These are phyloP conservation scores for Rissa tridactyla DNA, from an alignment of 2,113 vertebrate species.

Conservation along the genomic window DNA sequence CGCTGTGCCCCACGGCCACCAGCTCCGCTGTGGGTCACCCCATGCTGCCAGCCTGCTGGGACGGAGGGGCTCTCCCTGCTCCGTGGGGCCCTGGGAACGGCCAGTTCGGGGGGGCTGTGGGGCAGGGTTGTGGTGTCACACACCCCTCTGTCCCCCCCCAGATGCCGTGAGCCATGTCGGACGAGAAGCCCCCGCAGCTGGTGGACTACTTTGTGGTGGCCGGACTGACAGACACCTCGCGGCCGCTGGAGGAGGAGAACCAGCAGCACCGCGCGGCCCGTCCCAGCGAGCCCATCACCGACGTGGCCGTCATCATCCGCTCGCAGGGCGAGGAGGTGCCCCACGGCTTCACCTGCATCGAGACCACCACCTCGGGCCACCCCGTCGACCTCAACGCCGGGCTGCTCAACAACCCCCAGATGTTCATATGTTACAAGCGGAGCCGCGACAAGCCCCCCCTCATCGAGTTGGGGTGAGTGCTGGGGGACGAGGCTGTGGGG, in stretches of 20 bases:
- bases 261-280: constrained; percentile 70
- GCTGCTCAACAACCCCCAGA: constrained; percentile 90
- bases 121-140: not conserved
- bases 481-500: not conserved
- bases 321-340: constrained; percentile 92
- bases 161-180: constrained; percentile 84
- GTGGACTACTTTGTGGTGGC: constrained; percentile 96
- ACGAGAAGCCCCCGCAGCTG: constrained; percentile 92
- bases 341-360: constrained; percentile 95
- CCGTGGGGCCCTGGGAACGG: no score
- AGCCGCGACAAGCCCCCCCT: constrained; percentile 88
- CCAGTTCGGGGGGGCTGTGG: not conserved
- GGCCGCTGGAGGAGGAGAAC: constrained; percentile 80
- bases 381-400: constrained; percentile 88
- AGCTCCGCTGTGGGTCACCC: not conserved
- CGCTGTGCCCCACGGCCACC: not conserved
- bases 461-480: constrained; percentile 85
- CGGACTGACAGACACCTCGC: constrained; percentile 78
- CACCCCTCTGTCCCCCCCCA: not conserved
- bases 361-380: constrained; percentile 84
- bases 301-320: constrained; percentile 88
- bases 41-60: not conserved
- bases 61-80: not conserved
- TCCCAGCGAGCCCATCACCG: constrained; percentile 84
- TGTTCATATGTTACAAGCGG: constrained; percentile 90